Conservation (phyloP, 1,140 invertebrate genomes). For the Chionoecetes opilio region DNA sequence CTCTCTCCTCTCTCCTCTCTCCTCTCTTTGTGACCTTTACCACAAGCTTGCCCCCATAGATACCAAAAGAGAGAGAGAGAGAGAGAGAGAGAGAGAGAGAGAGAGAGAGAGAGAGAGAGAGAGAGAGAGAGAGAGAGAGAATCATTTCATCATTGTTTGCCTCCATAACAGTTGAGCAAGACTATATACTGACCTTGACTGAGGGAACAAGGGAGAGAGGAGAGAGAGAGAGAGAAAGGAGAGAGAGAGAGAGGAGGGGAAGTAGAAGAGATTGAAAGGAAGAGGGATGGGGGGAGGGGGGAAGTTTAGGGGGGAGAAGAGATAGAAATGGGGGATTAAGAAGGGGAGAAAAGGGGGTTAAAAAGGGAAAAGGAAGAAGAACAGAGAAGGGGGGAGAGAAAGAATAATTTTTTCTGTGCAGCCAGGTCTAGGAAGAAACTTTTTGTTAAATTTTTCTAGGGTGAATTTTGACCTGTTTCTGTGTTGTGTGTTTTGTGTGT, state of each 20-base stretch:
- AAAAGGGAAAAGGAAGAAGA: neutral
- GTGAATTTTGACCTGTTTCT: too few species aligned
- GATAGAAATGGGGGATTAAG: neutral
- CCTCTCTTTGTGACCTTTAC: too few species aligned
- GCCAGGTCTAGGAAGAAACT: too few species aligned
- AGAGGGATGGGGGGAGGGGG: neutral
- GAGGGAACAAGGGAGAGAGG: neutral
- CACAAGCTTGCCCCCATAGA: too few species aligned
- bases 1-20: too few species aligned
- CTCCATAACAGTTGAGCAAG: slow-evolving; percentile 36
- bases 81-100: neutral
- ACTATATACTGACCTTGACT: neutral
- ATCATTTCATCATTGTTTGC: neutral
- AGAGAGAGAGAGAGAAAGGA: neutral
- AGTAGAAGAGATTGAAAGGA: too few species aligned
- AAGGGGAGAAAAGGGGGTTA: neutral
- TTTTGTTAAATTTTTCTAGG: too few species aligned
- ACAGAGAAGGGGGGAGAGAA: neutral
- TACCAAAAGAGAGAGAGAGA: neutral
- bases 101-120: slow-evolving; percentile 48
- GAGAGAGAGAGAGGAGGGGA: neutral
- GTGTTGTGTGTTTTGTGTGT: too few species aligned
- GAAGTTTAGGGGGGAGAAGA: neutral
- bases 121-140: slow-evolving; percentile 52
- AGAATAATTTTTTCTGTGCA: neutral